A percentile compares a stretch with the other conserved stretches of the same genome.
Evolutionary conservation across 2,113 vertebrate genomes (phyloP).

Genomic region (Apistogramma diplotaenia): DNA sequence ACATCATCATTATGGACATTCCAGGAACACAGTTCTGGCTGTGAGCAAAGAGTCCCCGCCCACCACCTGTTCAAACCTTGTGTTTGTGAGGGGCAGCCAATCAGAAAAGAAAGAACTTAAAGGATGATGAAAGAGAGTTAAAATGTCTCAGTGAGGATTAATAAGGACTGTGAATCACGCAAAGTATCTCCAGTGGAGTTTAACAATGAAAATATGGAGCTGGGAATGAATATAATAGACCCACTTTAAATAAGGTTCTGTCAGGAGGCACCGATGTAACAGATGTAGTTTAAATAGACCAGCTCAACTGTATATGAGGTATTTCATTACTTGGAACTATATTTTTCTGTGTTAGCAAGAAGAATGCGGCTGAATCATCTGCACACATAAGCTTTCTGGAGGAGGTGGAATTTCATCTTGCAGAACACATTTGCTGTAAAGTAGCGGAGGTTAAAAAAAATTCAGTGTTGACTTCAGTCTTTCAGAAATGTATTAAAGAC

Average conservation of each 20-base stretch:
- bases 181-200: background rate
- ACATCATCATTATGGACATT: background rate
- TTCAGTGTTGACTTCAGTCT: constrained; percentile 1
- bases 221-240: background rate
- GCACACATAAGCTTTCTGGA: background rate
- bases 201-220: background rate
- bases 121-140: background rate
- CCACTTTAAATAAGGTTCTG: background rate
- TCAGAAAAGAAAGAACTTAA: background rate
- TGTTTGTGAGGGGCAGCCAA: background rate
- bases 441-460: background rate
- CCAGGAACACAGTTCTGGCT: background rate
- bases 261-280: background rate
- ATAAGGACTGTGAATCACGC: background rate
- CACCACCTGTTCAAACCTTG: background rate
- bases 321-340: background rate
- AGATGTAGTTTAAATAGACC: background rate
- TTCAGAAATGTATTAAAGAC: constrained; percentile 3
- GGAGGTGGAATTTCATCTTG: background rate
- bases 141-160: background rate
- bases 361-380: background rate
- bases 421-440: background rate
- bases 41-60: background rate
- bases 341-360: background rate
- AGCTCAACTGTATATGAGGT: background rate